These are phyloP conservation scores for Noctua comes DNA, from an alignment of 2,888 invertebrate species.

Conservation along the genomic window DNA sequence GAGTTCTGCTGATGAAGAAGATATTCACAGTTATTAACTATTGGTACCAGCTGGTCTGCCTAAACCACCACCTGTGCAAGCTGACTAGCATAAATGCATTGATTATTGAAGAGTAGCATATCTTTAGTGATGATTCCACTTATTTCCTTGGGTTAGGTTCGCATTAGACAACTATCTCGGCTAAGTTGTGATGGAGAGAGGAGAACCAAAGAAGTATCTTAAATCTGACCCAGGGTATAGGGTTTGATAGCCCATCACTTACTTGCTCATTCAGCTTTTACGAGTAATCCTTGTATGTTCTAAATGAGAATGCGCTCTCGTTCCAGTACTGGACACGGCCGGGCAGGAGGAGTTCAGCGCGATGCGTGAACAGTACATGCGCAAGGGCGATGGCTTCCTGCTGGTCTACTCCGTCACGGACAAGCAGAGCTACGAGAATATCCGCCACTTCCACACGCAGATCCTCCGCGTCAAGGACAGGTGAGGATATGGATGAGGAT, in stretches of 20 bases:
- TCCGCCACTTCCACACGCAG: constrained; percentile 96
- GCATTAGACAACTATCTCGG: not conserved
- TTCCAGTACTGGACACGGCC: constrained; percentile 96
- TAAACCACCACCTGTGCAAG: not conserved
- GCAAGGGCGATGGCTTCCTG: constrained; percentile 98
- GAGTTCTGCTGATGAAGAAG: constrained; percentile 63
- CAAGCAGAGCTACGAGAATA: constrained; percentile 96
- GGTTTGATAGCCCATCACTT: not conserved
- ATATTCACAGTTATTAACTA: not conserved
- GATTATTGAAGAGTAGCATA: not conserved
- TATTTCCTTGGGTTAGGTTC: not conserved
- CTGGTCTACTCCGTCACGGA: constrained; percentile 98
- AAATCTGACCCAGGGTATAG: not conserved
- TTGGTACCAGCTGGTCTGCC: not conserved
- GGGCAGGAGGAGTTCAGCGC: constrained; percentile 99
- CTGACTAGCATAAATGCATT: not conserved
- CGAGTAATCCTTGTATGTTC: not conserved
- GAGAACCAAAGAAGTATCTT: not conserved
- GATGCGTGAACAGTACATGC: constrained; percentile 98
- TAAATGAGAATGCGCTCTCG: not conserved
- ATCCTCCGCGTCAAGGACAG: constrained; percentile 96
- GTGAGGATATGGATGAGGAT: constrained; percentile 57
- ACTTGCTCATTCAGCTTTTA: not conserved
- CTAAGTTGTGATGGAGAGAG: not conserved
- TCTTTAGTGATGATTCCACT: not conserved